Base-by-base conservation (phyloP, 2,888 invertebrate species). In the Xestobium rufovillosum region DNA sequence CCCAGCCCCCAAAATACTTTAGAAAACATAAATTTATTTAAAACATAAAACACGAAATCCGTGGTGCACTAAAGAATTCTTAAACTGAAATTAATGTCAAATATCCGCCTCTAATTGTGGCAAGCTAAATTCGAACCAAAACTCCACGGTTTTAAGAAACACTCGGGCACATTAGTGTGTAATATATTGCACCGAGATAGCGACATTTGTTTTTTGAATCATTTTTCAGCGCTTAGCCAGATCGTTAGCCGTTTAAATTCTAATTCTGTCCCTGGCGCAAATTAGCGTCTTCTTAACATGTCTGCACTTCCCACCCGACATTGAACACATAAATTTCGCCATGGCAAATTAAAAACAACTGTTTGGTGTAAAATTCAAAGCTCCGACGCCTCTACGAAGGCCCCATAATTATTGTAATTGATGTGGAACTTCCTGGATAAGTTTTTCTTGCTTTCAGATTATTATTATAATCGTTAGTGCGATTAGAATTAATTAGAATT, bases 301-400 rank as follows among this genome's bases (percentile, higher is more conserved):
- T 62, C 61, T 60, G 51, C 61, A 59, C 61, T 60, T 59, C 60
- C 59, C 58, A 57, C 56, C 57, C 52, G 54, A 56, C 53, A 48
- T 48, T 43, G 32, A 41, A 43, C 38, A 52, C 63, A 61, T 64
- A 63, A 64, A 65, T 65, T 60, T 62, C 52, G 61, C 53, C 53
- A 64, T 61, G 65, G 62, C 61, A 65, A 65, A 65, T 65, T 65
- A 62, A 63, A 63, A 61, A 61, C 65, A 63, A 63, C 61, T 61
- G 62, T 59, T 57, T 52, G 57, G 60, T 59, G 59, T 60, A 51
- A 57, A 55, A 56, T 61, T 61, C 47, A 51, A 56, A 40, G 49
- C 53, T 42, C 43, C 38, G 40, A 37, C 47, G 43, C 41, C 43
- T 44, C 28, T 28, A 42, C n/a, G n/a, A n/a, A n/a, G n/a, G n/a